phyloP scores from a whole-genome alignment of 2,888 invertebrate genomes.

The Thecocarcelia acutangulata region DNA sequence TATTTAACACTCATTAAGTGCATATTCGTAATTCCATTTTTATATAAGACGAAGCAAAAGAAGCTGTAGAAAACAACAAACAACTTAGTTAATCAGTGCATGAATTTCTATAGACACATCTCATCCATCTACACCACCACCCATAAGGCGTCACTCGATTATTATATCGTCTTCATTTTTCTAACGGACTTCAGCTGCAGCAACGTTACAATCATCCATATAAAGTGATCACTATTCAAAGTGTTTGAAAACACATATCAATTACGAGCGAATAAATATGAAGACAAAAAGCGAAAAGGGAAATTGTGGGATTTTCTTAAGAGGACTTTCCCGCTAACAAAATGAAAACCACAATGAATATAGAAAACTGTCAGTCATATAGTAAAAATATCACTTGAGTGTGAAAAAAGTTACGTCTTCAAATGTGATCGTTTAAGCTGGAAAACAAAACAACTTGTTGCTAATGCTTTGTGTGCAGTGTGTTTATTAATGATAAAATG shows the following conservation, averaged over 20 bases:
- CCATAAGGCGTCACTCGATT: not conserved
- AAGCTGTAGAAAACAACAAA: constrained; percentile 38
- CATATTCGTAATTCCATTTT: constrained; percentile 56
- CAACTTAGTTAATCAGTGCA: constrained; percentile 41
- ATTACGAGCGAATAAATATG: constrained; percentile 22
- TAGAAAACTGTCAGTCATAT: constrained; percentile 62
- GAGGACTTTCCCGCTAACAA: constrained; percentile 33
- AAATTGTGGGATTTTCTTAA: constrained; percentile 18
- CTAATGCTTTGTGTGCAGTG: constrained; percentile 14
- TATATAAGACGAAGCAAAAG: constrained; percentile 25
- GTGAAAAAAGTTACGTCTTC: constrained; percentile 61
- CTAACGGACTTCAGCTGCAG: not conserved
- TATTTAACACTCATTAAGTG: constrained; percentile 67
- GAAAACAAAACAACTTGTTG: constrained; percentile 9
- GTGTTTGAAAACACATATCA: constrained; percentile 35
- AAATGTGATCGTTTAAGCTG: constrained; percentile 26
- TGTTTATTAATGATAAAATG: constrained; percentile 46
- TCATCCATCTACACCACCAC: not conserved
- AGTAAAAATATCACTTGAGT: constrained; percentile 65
- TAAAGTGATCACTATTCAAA: constrained; percentile 25
- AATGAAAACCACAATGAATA: constrained; percentile 60
- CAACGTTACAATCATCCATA: constrained; percentile 4
- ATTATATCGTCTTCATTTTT: not conserved
- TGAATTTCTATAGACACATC: constrained; percentile 31
- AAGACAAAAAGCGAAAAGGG: not conserved